Percentiles rank a stretch among this genome's conserved stretches.
These are phyloP conservation scores for Hippocampus zosterae DNA, from an alignment of 2,113 vertebrate species.

Conservation along the genomic window DNA sequence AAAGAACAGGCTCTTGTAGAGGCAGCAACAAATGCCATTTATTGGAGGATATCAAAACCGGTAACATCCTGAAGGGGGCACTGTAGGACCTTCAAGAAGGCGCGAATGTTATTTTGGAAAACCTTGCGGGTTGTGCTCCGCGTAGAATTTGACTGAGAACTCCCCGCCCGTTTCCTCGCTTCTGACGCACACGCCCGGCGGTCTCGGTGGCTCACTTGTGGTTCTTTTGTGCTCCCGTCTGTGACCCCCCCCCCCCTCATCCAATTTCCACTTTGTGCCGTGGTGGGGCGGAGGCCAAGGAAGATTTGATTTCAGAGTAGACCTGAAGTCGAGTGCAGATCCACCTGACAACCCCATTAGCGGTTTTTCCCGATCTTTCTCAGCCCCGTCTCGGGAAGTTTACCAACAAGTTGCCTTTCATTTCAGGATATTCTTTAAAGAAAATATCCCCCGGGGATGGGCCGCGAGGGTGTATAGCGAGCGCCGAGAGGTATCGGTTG, in stretches of 20 bases:
- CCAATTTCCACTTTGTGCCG: no score
- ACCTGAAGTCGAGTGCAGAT: not conserved
- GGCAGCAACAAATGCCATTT: not conserved
- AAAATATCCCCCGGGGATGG: constrained; percentile 33
- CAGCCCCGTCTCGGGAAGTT: no score
- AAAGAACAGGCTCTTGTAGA: not conserved
- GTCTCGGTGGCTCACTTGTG: not conserved
- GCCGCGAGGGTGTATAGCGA: constrained; percentile 41
- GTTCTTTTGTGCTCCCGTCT: not conserved
- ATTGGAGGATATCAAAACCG: constrained; percentile 9
- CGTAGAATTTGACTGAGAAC: not conserved
- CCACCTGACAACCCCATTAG: no score
- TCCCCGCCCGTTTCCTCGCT: not conserved
- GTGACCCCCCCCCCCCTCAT: no score
- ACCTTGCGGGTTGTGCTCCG: no score
- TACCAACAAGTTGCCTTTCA: no score
- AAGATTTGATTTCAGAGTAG: not conserved
- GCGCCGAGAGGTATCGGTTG: constrained; percentile 32
- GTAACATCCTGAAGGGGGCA: constrained; percentile 66
- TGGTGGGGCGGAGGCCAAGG: no score
- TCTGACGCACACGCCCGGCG: not conserved
- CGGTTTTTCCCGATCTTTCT: no score
- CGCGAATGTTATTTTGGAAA: not conserved
- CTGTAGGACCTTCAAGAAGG: constrained; percentile 46
- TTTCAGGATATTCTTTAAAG: constrained; percentile 21